Evolutionary conservation across 2,113 vertebrate genomes (phyloP).

Genomic region (Apaloderma vittatum): DNA sequence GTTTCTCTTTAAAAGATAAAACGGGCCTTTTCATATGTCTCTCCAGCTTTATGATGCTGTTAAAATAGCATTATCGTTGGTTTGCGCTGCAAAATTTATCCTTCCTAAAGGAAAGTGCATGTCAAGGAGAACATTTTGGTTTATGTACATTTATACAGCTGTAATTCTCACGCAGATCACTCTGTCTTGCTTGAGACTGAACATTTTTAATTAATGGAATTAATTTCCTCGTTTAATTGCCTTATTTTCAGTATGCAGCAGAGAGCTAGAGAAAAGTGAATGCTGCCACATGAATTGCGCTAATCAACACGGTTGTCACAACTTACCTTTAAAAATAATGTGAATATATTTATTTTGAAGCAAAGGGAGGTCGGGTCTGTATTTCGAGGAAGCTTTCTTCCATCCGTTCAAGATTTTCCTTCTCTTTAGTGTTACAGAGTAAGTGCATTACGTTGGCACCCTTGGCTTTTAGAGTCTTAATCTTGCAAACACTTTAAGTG

Average conservation of each 20-base stretch:
- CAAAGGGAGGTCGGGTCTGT: background rate
- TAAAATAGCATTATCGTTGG: background rate
- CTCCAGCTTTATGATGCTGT: background rate
- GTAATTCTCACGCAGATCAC: slow-evolving; percentile 31
- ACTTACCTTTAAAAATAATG: slow-evolving; percentile 70
- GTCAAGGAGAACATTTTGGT: slow-evolving; percentile 32
- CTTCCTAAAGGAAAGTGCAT: slow-evolving; percentile 37
- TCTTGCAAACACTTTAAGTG: background rate
- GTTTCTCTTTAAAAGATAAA: slow-evolving; percentile 32
- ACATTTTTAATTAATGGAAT: slow-evolving; percentile 72
- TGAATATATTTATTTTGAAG: slow-evolving; percentile 55
- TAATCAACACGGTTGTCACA: slow-evolving; percentile 73
- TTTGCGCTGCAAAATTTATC: slow-evolving; percentile 2
- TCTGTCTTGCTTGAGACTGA: slow-evolving; percentile 57
- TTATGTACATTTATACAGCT: slow-evolving; percentile 45
- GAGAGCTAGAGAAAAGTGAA: slow-evolving; percentile 40
- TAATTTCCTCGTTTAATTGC: slow-evolving; percentile 72
- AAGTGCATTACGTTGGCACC: background rate
- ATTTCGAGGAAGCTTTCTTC: slow-evolving; percentile 3
- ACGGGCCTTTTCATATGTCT: background rate
- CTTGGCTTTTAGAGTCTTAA: slow-evolving; percentile 13
- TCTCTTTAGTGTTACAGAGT: background rate
- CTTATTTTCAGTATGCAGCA: slow-evolving; percentile 65
- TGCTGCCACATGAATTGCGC: slow-evolving; percentile 65
- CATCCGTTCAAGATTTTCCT: background rate